Conservation (phyloP, 2,797 vertebrate genomes). For the Mormyrus hasselquistii region DNA sequence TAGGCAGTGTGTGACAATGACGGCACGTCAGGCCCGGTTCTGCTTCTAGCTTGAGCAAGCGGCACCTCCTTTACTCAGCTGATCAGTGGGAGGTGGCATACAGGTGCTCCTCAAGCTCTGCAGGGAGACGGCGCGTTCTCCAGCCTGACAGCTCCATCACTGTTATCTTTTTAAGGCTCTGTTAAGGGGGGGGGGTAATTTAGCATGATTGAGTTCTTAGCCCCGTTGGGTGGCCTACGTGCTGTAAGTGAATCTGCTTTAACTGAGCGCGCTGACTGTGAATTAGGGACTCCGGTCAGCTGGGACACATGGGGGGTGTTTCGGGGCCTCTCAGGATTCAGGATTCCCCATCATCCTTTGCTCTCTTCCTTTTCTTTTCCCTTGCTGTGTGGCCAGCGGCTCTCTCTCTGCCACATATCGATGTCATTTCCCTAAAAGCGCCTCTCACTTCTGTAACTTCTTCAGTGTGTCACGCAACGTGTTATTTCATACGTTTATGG, state of each 20-base stretch:
- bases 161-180: slow-evolving; percentile 19
- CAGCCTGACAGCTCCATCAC: slow-evolving; percentile 2
- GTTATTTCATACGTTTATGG: not conserved
- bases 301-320: not conserved
- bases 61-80: not conserved
- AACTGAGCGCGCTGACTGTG: slow-evolving; percentile 8
- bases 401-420: not conserved
- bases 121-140: not conserved
- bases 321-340: not conserved
- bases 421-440: not conserved
- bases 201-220: slow-evolving; percentile 22
- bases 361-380: not conserved
- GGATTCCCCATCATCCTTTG: not conserved
- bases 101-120: not conserved
- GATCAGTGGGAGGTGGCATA: not conserved
- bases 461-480: not conserved
- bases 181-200: slow-evolving; percentile 19
- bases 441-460: not conserved
- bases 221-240: slow-evolving; percentile 19
- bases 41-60: not conserved
- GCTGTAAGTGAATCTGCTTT: slow-evolving; percentile 20
- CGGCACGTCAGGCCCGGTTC: not conserved
- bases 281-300: slow-evolving; percentile 2
- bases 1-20: not conserved
- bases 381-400: not conserved